These are phyloP conservation scores for Lordiphosa andalusiaca DNA, from an alignment of 2,888 invertebrate genomes.

Conservation along the genomic window DNA sequence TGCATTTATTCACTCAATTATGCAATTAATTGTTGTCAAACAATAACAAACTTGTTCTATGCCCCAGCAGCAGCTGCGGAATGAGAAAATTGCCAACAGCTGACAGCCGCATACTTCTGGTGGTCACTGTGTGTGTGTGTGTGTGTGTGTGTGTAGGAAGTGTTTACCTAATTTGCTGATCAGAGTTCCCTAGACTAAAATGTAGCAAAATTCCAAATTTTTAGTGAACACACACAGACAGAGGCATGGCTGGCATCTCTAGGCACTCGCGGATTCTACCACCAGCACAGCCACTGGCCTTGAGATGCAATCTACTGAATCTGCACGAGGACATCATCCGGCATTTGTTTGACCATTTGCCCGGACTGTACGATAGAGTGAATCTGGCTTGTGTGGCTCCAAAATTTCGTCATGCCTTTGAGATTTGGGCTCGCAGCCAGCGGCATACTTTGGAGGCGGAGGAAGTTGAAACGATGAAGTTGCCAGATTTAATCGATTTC, in stretches of 20 bases:
- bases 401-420: conserved; percentile 44
- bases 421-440: conserved; percentile 38
- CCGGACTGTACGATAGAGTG: conserved; percentile 46
- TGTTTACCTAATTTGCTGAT: conserved; percentile 10
- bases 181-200: conserved; percentile 23
- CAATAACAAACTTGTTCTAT: conserved; percentile 46
- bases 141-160: conserved; percentile 46
- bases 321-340: conserved; percentile 53
- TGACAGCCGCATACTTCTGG: conserved; percentile 32
- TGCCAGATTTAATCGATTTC: conserved; percentile 54
- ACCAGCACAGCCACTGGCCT: conserved; percentile 1
- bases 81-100: conserved; percentile 63
- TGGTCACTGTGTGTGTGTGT: conserved; percentile 39
- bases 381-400: conserved; percentile 43
- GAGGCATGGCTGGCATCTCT: conserved; percentile 1
- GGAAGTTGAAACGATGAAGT: conserved; percentile 50
- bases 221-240: conserved; percentile 6
- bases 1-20: conserved; percentile 68
- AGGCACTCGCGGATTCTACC: not conserved
- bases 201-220: conserved; percentile 24
- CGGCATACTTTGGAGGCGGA: conserved; percentile 27
- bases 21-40: conserved; percentile 68
- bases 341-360: conserved; percentile 37
- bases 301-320: conserved; percentile 25
- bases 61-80: conserved; percentile 33